A percentile compares a stretch with the other conserved stretches of the same genome.
Conservation (phyloP, 2,888 invertebrate genomes). For the Rosalia funebris region DNA sequence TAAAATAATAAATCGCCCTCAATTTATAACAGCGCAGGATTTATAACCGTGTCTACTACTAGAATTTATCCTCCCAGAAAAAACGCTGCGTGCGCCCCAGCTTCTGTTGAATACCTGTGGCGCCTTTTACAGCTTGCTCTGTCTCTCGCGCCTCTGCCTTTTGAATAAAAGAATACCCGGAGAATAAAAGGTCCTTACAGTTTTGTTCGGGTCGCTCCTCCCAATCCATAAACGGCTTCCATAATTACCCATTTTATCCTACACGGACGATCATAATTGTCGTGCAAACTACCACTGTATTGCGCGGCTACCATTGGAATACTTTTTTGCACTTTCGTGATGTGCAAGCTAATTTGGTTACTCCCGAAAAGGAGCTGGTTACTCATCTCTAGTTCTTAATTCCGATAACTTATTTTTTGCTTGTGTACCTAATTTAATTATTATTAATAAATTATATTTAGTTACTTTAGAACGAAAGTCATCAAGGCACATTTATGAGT, state of each 20-base stretch:
- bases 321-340: no score
- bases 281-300: no score
- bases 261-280: no score
- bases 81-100: slow-evolving; percentile 21
- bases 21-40: neutral
- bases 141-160: slow-evolving; percentile 39
- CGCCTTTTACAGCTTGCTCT: slow-evolving; percentile 46
- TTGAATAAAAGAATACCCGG: slow-evolving; percentile 46
- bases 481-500: no score
- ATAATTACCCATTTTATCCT: slow-evolving; percentile 6
- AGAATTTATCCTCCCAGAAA: neutral
- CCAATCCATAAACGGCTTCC: slow-evolving; percentile 11
- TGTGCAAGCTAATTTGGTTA: no score
- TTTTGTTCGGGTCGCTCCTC: slow-evolving; percentile 31
- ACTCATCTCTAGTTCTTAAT: no score
- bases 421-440: no score
- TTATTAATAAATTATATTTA: no score
- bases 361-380: no score
- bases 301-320: no score
- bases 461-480: no score
- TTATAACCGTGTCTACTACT: neutral
- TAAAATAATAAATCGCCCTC: neutral
- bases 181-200: slow-evolving; percentile 27
- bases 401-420: no score
- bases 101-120: slow-evolving; percentile 43